Base-by-base conservation (phyloP, 1,140 invertebrate species). In the Ceratina japonica region DNA sequence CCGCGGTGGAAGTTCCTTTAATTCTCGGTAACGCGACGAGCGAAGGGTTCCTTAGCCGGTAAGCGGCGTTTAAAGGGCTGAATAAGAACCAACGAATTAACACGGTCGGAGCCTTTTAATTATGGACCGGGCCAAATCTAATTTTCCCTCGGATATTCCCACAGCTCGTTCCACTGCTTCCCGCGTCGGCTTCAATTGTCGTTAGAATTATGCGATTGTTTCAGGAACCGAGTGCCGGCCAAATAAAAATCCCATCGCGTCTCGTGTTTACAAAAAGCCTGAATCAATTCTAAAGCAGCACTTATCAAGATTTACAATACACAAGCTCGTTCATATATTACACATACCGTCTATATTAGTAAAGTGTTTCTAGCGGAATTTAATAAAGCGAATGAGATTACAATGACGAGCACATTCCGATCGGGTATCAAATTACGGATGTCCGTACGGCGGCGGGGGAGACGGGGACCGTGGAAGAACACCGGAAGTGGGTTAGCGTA, bases 81-180 rank as follows among this genome's bases (percentile, higher is more conserved):
- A 83, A 84, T 84, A 80, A 80, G 72, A 80, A 80, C 20, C 66
- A 75, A 83, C 66, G 81, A 80, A 84, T 84, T 83, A 83, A 84
- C 75, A 84, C 70, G 69, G 51, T 31, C 27, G 62, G 68, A 71
- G 62, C 71, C 76, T 80, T 80, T 84, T 83, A 83, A 84, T 84
- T 80, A 72, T 83, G 77, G 56, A 31, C 66, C 65, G 51, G 44
- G 31, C 44, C 65, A 66, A 83, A 83, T 79, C 81, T 66, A 62
- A 73, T 78, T 73, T 54, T 31, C 31, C 58, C 49, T 20, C 71
- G 22, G 59, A 18, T 52, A 75, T 83, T 83, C 66, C 52, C 65
- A 75, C 71, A 68, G 49, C 27, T 37, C 49, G 18, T 18, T 31
- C 49, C 22, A 3, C 1, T 18, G 24, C 22, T 16, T 58, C 2